Evolutionary conservation across 2,113 vertebrate species (phyloP).

Genomic region (Verasper variegatus): DNA sequence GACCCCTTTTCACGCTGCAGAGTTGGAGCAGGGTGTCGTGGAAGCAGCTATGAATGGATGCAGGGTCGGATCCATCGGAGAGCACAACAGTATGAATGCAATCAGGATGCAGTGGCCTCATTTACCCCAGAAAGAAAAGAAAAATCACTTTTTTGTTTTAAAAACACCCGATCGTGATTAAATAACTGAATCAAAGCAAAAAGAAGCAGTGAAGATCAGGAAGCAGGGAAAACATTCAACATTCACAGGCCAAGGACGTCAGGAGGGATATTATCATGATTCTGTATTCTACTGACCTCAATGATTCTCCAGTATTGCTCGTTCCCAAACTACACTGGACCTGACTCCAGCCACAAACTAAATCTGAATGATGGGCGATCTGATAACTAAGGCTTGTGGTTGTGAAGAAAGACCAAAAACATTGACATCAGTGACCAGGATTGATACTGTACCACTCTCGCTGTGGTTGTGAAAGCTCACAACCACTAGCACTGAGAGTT

Average conservation of each 20-base stretch:
- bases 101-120: slow-evolving; percentile 41
- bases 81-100: slow-evolving; percentile 28
- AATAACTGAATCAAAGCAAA: slow-evolving; percentile 13
- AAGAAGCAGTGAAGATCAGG: slow-evolving; percentile 7
- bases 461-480: neutral
- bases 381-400: slow-evolving; percentile 43
- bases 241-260: slow-evolving; percentile 37
- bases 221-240: slow-evolving; percentile 22
- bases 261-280: slow-evolving; percentile 3
- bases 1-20: slow-evolving; percentile 22
- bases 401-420: slow-evolving; percentile 14
- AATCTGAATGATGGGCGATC: slow-evolving; percentile 22
- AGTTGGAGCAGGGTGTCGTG: slow-evolving; percentile 6
- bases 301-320: slow-evolving; percentile 41
- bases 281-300: slow-evolving; percentile 21
- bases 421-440: slow-evolving; percentile 51
- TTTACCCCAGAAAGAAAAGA: slow-evolving; percentile 19
- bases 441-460: slow-evolving; percentile 11
- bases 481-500: slow-evolving; percentile 6
- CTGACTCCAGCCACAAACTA: slow-evolving; percentile 3
- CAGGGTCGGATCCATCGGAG: slow-evolving; percentile 16
- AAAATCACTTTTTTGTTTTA: neutral
- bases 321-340: neutral
- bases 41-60: slow-evolving; percentile 9
- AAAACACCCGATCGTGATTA: slow-evolving; percentile 16